Conservation (phyloP, 2,797 vertebrate genomes). For the Melanotaenia boesemani region DNA sequence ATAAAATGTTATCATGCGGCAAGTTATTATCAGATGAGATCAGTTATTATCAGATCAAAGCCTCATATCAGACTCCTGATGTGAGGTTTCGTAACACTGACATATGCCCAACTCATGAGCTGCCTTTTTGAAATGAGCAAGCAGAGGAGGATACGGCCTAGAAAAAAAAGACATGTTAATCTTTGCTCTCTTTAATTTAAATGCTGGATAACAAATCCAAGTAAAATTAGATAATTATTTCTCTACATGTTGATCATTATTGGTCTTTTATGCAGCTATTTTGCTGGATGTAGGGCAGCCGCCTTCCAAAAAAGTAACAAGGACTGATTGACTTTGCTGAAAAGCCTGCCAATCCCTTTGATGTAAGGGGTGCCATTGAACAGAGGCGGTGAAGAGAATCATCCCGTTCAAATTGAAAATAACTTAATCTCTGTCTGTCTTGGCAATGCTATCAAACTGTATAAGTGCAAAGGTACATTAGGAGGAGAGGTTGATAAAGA, state of each 20-base stretch:
- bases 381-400: constrained; percentile 51
- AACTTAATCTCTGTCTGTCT: constrained; percentile 64
- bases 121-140: constrained; percentile 26
- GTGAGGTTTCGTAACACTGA: constrained; percentile 11
- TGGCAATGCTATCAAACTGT: constrained; percentile 36
- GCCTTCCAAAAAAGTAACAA: constrained; percentile 24
- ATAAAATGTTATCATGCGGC: not conserved
- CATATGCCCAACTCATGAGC: constrained; percentile 29
- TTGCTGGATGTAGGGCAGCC: constrained; percentile 52
- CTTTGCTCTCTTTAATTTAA: constrained; percentile 34
- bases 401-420: constrained; percentile 56
- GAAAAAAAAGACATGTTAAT: constrained; percentile 39
- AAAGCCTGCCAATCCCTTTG: constrained; percentile 64
- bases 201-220: constrained; percentile 32
- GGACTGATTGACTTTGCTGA: constrained; percentile 66
- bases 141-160: constrained; percentile 31
- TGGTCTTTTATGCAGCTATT: constrained; percentile 39
- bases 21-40: constrained; percentile 20
- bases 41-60: too few species aligned
- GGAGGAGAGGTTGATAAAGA: constrained; percentile 20
- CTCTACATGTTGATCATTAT: constrained; percentile 38
- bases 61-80: not conserved
- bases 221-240: constrained; percentile 59
- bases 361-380: constrained; percentile 62
- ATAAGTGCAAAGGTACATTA: constrained; percentile 9